Evolutionary conservation across 2,888 invertebrate species (phyloP).

Genomic region (Chymomyza caudatula): DNA sequence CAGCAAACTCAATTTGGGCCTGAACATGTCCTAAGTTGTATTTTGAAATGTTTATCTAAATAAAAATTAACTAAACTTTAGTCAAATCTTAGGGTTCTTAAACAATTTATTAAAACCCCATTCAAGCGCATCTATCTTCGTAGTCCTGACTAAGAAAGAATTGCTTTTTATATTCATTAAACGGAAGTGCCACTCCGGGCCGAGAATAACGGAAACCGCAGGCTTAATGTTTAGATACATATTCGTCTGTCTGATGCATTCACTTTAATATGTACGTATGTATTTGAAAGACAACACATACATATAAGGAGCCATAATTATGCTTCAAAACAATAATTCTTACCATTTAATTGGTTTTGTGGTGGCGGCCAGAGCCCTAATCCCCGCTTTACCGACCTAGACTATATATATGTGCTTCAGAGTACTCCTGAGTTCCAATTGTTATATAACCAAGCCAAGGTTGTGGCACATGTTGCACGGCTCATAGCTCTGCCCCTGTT

Average conservation of each 20-base stretch:
- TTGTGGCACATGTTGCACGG: conserved; percentile 19
- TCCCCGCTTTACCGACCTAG: conserved; percentile 53
- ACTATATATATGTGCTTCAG: neutral
- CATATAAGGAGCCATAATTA: conserved; percentile 45
- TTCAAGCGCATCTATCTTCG: too few species aligned
- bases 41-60: conserved; percentile 61
- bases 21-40: conserved; percentile 60
- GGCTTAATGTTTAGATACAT: conserved; percentile 7
- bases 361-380: conserved; percentile 41
- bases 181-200: conserved; percentile 24
- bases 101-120: too few species aligned
- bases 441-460: neutral
- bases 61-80: conserved; percentile 51
- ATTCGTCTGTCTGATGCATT: conserved; percentile 1
- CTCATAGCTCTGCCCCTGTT: conserved; percentile 22
- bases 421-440: neutral
- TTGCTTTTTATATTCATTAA: neutral
- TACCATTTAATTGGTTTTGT: conserved; percentile 43
- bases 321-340: conserved; percentile 28
- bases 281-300: neutral
- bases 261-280: conserved; percentile 53
- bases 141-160: neutral
- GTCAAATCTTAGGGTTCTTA: too few species aligned
- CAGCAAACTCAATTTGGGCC: too few species aligned
- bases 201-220: conserved; percentile 55